phyloP scores from a whole-genome alignment of 2,113 vertebrate genomes.

The Bujurquina vittata region DNA sequence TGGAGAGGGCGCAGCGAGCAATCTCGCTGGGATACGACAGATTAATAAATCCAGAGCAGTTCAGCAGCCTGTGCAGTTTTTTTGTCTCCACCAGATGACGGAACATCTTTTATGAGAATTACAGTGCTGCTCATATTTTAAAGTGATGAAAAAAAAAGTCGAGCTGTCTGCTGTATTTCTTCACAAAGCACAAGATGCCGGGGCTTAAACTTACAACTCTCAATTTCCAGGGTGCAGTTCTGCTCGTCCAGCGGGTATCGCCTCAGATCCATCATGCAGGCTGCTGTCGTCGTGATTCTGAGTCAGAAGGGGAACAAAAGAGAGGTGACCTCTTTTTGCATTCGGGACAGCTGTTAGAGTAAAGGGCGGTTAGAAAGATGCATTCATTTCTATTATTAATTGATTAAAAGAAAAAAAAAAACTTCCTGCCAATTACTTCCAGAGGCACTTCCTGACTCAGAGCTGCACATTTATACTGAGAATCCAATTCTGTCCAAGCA shows the following conservation, averaged over 20 bases:
- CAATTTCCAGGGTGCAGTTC: slow-evolving; percentile 98
- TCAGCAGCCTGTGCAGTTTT: slow-evolving; percentile 58
- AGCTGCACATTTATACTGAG: slow-evolving; percentile 15
- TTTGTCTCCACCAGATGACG: slow-evolving; percentile 39
- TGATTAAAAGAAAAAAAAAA: not conserved
- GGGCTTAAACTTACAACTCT: slow-evolving; percentile 91
- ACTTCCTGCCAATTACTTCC: not conserved
- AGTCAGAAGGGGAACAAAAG: slow-evolving; percentile 50
- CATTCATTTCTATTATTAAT: slow-evolving; percentile 5
- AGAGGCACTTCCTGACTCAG: slow-evolving; percentile 10
- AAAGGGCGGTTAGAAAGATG: not conserved
- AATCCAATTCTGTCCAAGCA: slow-evolving; percentile 31
- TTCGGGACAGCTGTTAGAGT: not conserved
- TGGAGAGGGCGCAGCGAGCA: slow-evolving; percentile 13
- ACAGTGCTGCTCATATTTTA: slow-evolving; percentile 49
- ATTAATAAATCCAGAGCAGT: slow-evolving; percentile 59
- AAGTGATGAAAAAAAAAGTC: slow-evolving; percentile 34
- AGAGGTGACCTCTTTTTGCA: not conserved
- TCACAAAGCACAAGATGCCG: not conserved
- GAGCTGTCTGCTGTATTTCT: slow-evolving; percentile 24
- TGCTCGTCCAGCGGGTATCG: slow-evolving; percentile 93
- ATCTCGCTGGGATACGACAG: slow-evolving; percentile 44
- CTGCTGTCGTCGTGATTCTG: slow-evolving; percentile 98
- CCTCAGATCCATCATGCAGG: slow-evolving; percentile 99
- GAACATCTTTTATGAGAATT: slow-evolving; percentile 45